A percentile compares a stretch with the other conserved stretches of the same genome.
phyloP scores from a whole-genome alignment of 2,888 invertebrate species.

The Phytoseiulus persimilis region DNA sequence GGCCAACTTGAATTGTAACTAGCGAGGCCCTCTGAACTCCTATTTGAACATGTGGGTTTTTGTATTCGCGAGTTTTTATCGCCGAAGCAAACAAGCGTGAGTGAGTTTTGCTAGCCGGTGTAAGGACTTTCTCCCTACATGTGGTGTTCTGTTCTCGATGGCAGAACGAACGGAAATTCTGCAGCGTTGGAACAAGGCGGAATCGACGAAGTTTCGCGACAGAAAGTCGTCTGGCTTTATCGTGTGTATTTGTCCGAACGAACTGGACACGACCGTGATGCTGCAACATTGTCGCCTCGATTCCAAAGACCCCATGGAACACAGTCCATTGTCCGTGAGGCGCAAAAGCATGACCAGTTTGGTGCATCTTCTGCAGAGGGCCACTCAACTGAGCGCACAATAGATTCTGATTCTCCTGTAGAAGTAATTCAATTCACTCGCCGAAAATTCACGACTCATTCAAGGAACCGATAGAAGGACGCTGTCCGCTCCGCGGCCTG shows the following conservation, averaged over 20 bases:
- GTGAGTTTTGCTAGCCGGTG: background rate
- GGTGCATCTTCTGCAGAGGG: background rate
- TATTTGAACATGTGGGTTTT: background rate
- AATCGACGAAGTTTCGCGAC: background rate
- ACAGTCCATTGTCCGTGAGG: background rate
- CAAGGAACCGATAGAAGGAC: background rate
- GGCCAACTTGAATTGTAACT: background rate
- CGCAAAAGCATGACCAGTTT: background rate
- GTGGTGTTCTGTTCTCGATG: background rate
- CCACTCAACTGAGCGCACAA: background rate
- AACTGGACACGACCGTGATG: background rate
- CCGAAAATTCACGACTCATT: background rate
- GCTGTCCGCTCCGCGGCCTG: background rate
- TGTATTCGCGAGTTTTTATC: background rate
- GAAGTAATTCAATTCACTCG: background rate
- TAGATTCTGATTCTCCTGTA: background rate
- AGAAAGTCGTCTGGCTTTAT: background rate
- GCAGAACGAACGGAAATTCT: background rate
- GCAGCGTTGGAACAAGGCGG: background rate
- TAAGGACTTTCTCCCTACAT: background rate
- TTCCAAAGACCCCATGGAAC: background rate
- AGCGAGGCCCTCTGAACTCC: background rate
- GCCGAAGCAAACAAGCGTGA: background rate
- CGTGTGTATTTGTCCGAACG: background rate
- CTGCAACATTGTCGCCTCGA: background rate